phyloP scores from a whole-genome alignment of 2,888 invertebrate species.

The Chloroclysta siterata region DNA sequence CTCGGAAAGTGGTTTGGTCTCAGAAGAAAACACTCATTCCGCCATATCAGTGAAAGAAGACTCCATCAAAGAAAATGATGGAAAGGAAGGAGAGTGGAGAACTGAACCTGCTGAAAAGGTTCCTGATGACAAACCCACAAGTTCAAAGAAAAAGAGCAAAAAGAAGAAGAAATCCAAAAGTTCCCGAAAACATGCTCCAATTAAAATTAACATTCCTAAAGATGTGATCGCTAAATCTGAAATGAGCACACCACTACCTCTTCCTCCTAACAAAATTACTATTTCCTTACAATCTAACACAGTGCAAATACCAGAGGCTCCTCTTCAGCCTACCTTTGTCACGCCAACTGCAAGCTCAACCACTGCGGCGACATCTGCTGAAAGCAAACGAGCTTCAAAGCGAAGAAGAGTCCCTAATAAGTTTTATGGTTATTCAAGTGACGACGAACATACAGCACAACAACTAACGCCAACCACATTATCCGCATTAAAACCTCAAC shows the following conservation, averaged over 20 bases:
- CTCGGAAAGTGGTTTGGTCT: slow-evolving; percentile 83
- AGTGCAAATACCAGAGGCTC: slow-evolving; percentile 75
- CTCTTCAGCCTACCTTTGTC: slow-evolving; percentile 52
- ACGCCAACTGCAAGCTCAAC: slow-evolving; percentile 43
- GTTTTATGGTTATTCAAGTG: slow-evolving; percentile 95
- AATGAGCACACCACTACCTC: slow-evolving; percentile 52
- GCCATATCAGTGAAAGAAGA: slow-evolving; percentile 79
- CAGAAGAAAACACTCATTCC: slow-evolving; percentile 87
- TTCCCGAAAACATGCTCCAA: slow-evolving; percentile 78
- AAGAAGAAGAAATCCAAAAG: slow-evolving; percentile 84
- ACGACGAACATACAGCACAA: slow-evolving; percentile 87
- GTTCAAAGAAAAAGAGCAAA: slow-evolving; percentile 89
- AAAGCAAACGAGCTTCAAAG: slow-evolving; percentile 90
- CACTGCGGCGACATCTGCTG: slow-evolving; percentile 66
- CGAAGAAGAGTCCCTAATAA: slow-evolving; percentile 92
- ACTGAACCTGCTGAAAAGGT: slow-evolving; percentile 54
- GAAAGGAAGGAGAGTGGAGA: slow-evolving; percentile 15
- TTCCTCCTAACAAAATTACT: slow-evolving; percentile 77
- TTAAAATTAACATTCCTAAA: slow-evolving; percentile 87
- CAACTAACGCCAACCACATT: slow-evolving; percentile 57
- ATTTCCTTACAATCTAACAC: slow-evolving; percentile 81
- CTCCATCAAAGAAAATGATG: slow-evolving; percentile 59
- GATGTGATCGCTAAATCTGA: slow-evolving; percentile 69
- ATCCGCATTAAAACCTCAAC: slow-evolving; percentile 83
- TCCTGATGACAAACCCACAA: slow-evolving; percentile 78